These are phyloP conservation scores for Mythimna lalbum DNA, from an alignment of 2,888 invertebrate species.

Conservation along the genomic window DNA sequence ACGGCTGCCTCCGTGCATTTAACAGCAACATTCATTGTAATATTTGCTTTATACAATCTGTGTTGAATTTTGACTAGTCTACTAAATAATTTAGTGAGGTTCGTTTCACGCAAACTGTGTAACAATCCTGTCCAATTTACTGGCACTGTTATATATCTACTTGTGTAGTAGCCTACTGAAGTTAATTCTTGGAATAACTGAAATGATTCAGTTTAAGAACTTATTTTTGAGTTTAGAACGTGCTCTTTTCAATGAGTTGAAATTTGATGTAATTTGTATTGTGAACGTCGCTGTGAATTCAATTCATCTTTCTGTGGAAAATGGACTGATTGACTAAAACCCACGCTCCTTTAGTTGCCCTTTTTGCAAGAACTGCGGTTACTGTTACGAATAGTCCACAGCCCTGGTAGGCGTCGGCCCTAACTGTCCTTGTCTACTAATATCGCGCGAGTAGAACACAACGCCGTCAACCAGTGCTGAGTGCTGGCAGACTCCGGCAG, in stretches of 20 bases:
- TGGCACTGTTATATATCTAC: conserved; percentile 20
- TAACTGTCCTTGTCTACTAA: too few relatives aligned
- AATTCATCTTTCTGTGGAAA: too few relatives aligned
- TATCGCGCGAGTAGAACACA: too few relatives aligned
- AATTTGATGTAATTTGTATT: not conserved
- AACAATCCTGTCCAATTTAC: conserved; percentile 45
- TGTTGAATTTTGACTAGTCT: conserved; percentile 58
- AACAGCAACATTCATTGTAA: conserved; percentile 60
- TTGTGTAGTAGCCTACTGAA: conserved; percentile 10
- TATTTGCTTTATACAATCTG: conserved; percentile 59
- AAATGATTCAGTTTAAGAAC: conserved; percentile 8
- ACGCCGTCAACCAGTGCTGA: too few relatives aligned
- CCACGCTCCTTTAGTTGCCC: too few relatives aligned
- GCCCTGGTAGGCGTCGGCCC: too few relatives aligned
- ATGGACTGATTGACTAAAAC: too few relatives aligned
- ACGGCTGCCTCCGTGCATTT: conserved; percentile 40
- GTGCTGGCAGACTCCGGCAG: too few relatives aligned
- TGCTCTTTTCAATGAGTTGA: not conserved
- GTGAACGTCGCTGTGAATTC: not conserved
- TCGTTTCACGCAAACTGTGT: conserved; percentile 42
- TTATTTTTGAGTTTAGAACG: not conserved
- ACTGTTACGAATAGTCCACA: too few relatives aligned
- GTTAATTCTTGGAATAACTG: conserved; percentile 23
- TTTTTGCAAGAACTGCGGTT: too few relatives aligned
- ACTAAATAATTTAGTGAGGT: conserved; percentile 55